phyloP scores from a whole-genome alignment of 2,797 vertebrate genomes.

The Coendou prehensilis region DNA sequence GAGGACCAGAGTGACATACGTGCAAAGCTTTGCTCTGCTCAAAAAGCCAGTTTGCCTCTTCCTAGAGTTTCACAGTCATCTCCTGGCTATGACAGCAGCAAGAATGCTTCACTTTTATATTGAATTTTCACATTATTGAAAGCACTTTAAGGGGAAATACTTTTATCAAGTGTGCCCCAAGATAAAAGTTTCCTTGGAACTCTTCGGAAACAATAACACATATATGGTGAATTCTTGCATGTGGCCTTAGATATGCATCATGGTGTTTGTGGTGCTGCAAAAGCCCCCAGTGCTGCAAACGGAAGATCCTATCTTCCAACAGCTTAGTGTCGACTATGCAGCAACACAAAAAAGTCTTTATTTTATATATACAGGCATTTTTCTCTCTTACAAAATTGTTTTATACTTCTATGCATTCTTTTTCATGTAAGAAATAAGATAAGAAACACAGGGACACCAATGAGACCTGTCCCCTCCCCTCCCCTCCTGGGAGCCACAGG shows the following conservation, averaged over 20 bases:
- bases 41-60: neutral
- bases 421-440: neutral
- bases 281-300: neutral
- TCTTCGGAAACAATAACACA: neutral
- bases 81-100: neutral
- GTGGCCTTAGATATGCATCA: neutral
- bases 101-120: neutral
- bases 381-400: neutral
- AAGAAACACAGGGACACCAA: neutral
- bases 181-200: neutral
- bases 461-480: too few species aligned
- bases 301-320: neutral
- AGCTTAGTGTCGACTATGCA: neutral
- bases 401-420: neutral
- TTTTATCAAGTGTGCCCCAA: neutral
- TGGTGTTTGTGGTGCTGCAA: neutral
- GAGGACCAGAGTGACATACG: accelerated
- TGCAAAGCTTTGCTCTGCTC: neutral
- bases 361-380: neutral
- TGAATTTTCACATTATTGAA: slow-evolving; percentile 12
- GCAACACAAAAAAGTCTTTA: neutral
- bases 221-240: neutral
- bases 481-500: neutral
- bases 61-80: neutral
- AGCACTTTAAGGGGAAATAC: neutral